phyloP scores from a whole-genome alignment of 2,888 invertebrate genomes.

The Agriopis leucophaearia region DNA sequence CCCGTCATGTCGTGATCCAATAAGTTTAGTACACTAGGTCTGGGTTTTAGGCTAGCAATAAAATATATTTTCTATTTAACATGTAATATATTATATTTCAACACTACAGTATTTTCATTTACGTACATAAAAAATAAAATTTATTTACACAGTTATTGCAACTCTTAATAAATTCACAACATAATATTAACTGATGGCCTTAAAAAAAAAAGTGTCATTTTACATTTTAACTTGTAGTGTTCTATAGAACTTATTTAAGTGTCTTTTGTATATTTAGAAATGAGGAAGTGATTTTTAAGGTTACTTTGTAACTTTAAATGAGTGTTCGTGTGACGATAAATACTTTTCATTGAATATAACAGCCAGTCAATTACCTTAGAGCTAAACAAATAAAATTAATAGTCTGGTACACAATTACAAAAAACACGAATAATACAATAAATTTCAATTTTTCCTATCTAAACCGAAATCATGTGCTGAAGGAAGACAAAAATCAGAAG shows the following conservation, averaged over 20 bases:
- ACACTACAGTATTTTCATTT: conserved; percentile 70
- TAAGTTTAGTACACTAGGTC: no score
- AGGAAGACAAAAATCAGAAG: neutral
- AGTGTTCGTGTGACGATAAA: neutral
- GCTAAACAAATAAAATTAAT: neutral
- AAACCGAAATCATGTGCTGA: neutral
- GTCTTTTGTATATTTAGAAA: neutral
- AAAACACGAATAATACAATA: neutral
- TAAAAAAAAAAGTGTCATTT: neutral
- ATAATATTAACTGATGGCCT: conserved; percentile 46
- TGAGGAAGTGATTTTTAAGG: neutral
- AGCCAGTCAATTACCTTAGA: conserved; percentile 1
- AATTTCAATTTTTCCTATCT: neutral
- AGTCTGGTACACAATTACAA: neutral
- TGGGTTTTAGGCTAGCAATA: conserved; percentile 27
- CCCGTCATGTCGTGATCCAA: no score
- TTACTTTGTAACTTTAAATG: neutral
- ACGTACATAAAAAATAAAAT: conserved; percentile 61
- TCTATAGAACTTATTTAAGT: neutral
- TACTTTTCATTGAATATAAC: neutral
- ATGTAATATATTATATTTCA: conserved; percentile 78
- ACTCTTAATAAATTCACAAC: conserved; percentile 75
- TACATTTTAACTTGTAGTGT: neutral
- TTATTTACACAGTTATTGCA: conserved; percentile 75
- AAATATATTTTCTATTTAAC: conserved; percentile 63